These are phyloP conservation scores for Styela plicata DNA, from an alignment of 23 tunicate species.

Conservation along the genomic window DNA sequence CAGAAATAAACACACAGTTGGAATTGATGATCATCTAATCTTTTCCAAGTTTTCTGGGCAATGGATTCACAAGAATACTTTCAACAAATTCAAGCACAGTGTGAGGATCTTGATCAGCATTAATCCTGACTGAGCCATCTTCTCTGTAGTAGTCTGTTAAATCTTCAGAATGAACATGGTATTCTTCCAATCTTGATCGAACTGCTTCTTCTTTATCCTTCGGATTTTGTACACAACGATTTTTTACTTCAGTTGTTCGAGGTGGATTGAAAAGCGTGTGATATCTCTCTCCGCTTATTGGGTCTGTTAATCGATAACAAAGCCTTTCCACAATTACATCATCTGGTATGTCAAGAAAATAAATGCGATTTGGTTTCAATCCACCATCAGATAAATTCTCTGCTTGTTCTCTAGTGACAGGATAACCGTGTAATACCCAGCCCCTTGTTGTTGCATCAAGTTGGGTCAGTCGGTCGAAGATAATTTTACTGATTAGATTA, in stretches of 20 bases:
- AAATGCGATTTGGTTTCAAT: slow-evolving; percentile 65
- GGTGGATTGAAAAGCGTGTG: slow-evolving; percentile 91
- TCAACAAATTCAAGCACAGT: slow-evolving; percentile 88
- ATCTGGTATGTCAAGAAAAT: slow-evolving; percentile 85
- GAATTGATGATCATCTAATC: slow-evolving; percentile 10
- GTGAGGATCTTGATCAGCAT: slow-evolving; percentile 97
- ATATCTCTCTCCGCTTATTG: slow-evolving; percentile 92
- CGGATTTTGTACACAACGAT: slow-evolving; percentile 58
- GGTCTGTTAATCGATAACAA: slow-evolving; percentile 73
- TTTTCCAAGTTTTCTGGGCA: slow-evolving; percentile 60
- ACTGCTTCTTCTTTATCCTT: slow-evolving; percentile 64
- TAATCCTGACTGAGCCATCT: slow-evolving; percentile 77
- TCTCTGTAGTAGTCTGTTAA: slow-evolving; percentile 68
- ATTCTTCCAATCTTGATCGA: slow-evolving; percentile 41
- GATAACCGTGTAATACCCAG: slow-evolving; percentile 94
- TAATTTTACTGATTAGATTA: slow-evolving; percentile 55
- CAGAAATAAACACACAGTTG: background rate
- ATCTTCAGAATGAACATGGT: slow-evolving; percentile 52
- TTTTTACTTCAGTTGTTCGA: slow-evolving; percentile 50
- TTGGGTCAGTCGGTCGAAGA: slow-evolving; percentile 60
- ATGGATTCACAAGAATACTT: slow-evolving; percentile 67
- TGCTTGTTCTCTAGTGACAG: slow-evolving; percentile 79
- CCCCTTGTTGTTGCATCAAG: slow-evolving; percentile 85
- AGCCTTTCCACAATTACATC: slow-evolving; percentile 81
- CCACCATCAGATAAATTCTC: slow-evolving; percentile 80